Conservation (phyloP, 1,140 invertebrate species). For the Epicauta chinensis region DNA sequence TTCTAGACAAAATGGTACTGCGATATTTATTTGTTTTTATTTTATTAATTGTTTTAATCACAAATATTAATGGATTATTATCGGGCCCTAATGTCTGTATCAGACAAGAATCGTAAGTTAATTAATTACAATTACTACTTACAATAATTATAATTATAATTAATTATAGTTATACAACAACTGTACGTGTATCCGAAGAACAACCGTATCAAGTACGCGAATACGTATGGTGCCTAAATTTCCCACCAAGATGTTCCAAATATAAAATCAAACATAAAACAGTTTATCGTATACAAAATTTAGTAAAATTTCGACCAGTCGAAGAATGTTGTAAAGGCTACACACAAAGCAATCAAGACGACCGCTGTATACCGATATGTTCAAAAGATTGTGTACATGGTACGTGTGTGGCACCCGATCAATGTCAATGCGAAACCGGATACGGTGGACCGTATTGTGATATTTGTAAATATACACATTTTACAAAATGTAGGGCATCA, state of each 20-base stretch:
- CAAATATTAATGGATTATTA: constrained; percentile 18
- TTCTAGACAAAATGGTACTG: background rate
- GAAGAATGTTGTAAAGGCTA: constrained; percentile 83
- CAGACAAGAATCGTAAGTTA: constrained; percentile 50
- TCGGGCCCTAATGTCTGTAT: constrained; percentile 52
- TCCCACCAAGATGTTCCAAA: constrained; percentile 79
- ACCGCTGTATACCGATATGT: constrained; percentile 73
- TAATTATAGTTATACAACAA: constrained; percentile 57
- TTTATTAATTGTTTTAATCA: background rate
- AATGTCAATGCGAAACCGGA: constrained; percentile 78
- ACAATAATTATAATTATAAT: background rate
- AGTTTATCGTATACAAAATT: constrained; percentile 62
- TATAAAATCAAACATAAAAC: constrained; percentile 72
- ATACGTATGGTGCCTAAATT: constrained; percentile 73
- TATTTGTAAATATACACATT: constrained; percentile 62
- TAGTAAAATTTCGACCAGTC: constrained; percentile 67
- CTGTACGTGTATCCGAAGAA: constrained; percentile 66
- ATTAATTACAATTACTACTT: background rate
- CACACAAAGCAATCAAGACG: constrained; percentile 51
- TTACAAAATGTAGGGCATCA: too few relatives aligned
- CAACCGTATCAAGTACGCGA: constrained; percentile 75
- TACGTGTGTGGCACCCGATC: constrained; percentile 74
- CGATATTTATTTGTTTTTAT: background rate
- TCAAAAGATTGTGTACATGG: constrained; percentile 75
- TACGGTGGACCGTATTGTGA: constrained; percentile 84